Evolutionary conservation across 2,888 invertebrate species (phyloP).

Genomic region (Harpalus rubripes): DNA sequence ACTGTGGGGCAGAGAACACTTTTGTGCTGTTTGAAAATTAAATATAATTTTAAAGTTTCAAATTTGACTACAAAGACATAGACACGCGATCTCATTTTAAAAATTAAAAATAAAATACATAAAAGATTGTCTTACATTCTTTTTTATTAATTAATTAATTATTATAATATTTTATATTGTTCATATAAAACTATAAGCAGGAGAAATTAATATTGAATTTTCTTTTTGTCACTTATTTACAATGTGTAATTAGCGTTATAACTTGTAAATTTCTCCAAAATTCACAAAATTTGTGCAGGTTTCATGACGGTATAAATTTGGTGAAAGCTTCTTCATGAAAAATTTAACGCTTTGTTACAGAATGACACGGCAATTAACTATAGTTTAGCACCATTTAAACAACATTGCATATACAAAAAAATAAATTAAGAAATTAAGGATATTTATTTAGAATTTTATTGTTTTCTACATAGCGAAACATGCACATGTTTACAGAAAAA

Average conservation of each 20-base stretch:
- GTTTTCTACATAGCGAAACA: neutral
- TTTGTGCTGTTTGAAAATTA: no score
- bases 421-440: neutral
- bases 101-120: no score
- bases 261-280: slow-evolving; percentile 16
- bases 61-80: no score
- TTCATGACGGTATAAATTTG: slow-evolving; percentile 19
- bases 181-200: no score
- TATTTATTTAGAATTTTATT: neutral
- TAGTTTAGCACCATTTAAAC: neutral
- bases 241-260: slow-evolving; percentile 18
- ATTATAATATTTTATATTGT: no score
- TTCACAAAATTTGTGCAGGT: slow-evolving; percentile 6
- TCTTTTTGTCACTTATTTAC: neutral
- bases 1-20: no score
- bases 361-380: slow-evolving; percentile 58
- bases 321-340: slow-evolving; percentile 51
- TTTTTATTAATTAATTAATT: no score
- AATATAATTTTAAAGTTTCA: no score
- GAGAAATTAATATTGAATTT: no score
- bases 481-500: neutral
- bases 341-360: slow-evolving; percentile 41
- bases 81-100: no score
- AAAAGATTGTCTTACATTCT: no score
- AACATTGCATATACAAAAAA: neutral